Evolutionary conservation across 2,113 vertebrate species (phyloP), one percentile per base, ranked within the genome.

Genomic region (Zosterops borbonicus): DNA sequence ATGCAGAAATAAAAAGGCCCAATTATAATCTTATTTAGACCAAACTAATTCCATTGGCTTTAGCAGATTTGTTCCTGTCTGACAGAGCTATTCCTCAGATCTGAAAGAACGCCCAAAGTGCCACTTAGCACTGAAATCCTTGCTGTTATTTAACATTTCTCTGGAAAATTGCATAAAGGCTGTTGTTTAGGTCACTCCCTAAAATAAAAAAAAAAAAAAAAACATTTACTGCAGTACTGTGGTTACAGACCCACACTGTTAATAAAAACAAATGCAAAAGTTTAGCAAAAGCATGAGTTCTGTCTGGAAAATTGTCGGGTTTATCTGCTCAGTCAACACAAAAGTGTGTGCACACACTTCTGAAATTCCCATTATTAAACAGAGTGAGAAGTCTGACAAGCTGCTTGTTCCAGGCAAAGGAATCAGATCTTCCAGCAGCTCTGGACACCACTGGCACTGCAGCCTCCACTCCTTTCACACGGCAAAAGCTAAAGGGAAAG

Each of bases 21-120:
- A 87, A 85, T 93, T 95, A 92, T 83, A 93, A 91, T 70, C 85
- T 92, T 91, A 90, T 92, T 93, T 91, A 90, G 71, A 93, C 28
- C 52, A 83, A 88, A 90, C 78, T 93, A 94, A 96, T 86, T 95
- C 79, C 67, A 68, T 31, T 94, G 9, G 64, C 79, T 93, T 88
- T 80, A 75, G 52, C 18, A 93, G 81, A 90, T 90, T 88, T 90
- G 52, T n/a, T 92, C 24, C 75, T 91, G 78, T 70, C 63, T 90
- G 82, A 90, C 63, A 90, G 68, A 90, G 44, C 46, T 64, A 56
- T 52, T 95, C 79, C 67, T 41, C 46, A 70, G 50, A 90, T 86
- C 44, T 47, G 50, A 85, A 91, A 86, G 68, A 63, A 89, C 90
- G 59, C 64, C 82, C 2, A 1, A 85, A 92, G 50, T 11, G 6